Conservation (phyloP, 2,797 vertebrate species). For the Mastacembelus armatus region DNA sequence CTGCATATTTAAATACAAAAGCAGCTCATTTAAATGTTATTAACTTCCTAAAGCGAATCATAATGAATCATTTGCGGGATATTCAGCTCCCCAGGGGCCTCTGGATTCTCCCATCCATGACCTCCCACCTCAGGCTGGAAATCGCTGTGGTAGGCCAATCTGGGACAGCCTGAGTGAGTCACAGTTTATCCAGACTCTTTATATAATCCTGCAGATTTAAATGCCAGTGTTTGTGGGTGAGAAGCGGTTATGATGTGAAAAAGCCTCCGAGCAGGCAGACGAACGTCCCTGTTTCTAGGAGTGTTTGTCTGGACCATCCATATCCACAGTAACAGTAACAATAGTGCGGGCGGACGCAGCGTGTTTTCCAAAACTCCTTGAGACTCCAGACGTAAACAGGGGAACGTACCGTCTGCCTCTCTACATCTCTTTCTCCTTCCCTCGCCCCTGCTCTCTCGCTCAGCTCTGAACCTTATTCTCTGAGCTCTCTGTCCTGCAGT, state of each 20-base stretch:
- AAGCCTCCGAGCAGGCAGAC: too few relatives aligned
- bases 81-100: constrained; percentile 12
- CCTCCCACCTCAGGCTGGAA: constrained; percentile 13
- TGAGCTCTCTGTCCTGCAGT: constrained; percentile 57
- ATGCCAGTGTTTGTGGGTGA: neutral
- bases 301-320: too few relatives aligned
- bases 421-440: neutral
- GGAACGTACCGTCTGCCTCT: neutral
- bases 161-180: constrained; percentile 24
- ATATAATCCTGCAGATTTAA: neutral
- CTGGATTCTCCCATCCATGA: constrained; percentile 26
- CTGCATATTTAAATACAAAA: constrained; percentile 37
- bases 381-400: constrained; percentile 5
- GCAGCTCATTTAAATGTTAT: constrained; percentile 53
- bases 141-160: neutral
- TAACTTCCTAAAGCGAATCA: constrained; percentile 46
- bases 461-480: constrained; percentile 30
- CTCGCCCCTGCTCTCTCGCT: constrained; percentile 12
- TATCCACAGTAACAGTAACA: too few relatives aligned
- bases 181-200: constrained; percentile 2
- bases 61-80: constrained; percentile 14
- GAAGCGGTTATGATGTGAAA: neutral
- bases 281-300: too few relatives aligned
- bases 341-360: too few relatives aligned
- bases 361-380: constrained; percentile 11